Evolutionary conservation across 2,888 invertebrate species (phyloP), one percentile per base, ranked within the genome.

Genomic region (Idaea dimidiata): DNA sequence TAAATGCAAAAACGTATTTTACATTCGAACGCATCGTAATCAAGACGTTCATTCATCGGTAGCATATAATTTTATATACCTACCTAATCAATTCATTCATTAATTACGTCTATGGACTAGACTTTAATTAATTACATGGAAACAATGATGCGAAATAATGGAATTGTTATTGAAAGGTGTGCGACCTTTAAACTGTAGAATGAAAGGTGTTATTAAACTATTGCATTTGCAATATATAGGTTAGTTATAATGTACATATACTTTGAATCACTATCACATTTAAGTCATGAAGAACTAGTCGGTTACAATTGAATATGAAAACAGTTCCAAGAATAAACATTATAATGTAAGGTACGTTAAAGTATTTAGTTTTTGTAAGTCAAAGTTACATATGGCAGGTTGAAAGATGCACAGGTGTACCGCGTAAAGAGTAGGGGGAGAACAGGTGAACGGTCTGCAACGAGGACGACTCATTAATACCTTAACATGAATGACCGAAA

Each of bases 61-160:
- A 61, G 33, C 54, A 57, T 64, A 33, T 78, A 77, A n/a, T 75
- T 63, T 55, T 59, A 71, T 60, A 64, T 76, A n/a, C n/a, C n/a
- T n/a, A n/a, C n/a, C n/a, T n/a, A 75, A 78, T 80, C 67, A 70
- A 76, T 80, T 82, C 80, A 83, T 83, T 83, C 80, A 83, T 79
- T 79, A 76, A 83, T 79, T 79, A 76, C 66, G 43, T 43, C 14
- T 24, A 24, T 24, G 24, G 24, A 24, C 43, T 43, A 14, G 43
- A 43, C 43, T 43, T 43, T 43, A 43, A 43, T 43, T 43, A 43
- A 43, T 43, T 6, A 43, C 43, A 10, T 43, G 14, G 43, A 43
- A 43, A 43, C 43, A 43, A 43, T 43, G 43, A 43, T 43, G 43
- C 6, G 43, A 43, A 43, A 43, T 14, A 14, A 14, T 10, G 14